Evolutionary conservation across 2,888 invertebrate genomes (phyloP).

Genomic region (Leucania comma): DNA sequence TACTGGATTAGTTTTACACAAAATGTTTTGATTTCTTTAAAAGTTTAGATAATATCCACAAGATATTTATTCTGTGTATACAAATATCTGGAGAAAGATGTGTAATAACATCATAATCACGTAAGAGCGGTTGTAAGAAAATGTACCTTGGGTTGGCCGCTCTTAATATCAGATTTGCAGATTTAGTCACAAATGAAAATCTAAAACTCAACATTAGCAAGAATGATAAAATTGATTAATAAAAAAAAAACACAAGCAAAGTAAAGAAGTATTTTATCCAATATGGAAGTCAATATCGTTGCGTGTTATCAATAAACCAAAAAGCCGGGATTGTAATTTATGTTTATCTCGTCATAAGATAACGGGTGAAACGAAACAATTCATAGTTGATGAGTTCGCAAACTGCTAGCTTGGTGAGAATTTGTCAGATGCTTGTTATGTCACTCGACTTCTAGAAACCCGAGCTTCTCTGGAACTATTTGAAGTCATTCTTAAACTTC

Average conservation of each 20-base stretch:
- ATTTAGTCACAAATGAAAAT: no score
- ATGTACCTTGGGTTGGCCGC: no score
- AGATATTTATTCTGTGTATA: no score
- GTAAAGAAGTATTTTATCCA: neutral
- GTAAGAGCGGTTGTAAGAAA: no score
- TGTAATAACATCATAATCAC: no score
- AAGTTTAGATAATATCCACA: no score
- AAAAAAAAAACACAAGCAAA: neutral
- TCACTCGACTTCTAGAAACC: neutral
- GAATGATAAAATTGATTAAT: no score
- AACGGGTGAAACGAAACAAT: constrained; percentile 5
- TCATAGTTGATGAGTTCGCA: constrained; percentile 27
- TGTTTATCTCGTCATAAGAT: neutral
- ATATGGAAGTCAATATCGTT: neutral
- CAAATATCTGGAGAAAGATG: no score
- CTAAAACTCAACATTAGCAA: no score
- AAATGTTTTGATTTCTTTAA: no score
- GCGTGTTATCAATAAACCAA: neutral
- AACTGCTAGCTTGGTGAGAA: constrained; percentile 18
- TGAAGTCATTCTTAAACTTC: constrained; percentile 15
- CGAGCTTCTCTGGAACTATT: neutral
- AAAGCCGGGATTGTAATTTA: neutral
- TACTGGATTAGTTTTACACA: no score
- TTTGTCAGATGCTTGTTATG: constrained; percentile 43
- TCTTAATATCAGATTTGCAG: no score